Percentiles rank a stretch among this genome's conserved stretches.
Evolutionary conservation across 37 sponge, comb jelly and placozoan species (phyloP).

Genomic region (Lycopodina hypogea): DNA sequence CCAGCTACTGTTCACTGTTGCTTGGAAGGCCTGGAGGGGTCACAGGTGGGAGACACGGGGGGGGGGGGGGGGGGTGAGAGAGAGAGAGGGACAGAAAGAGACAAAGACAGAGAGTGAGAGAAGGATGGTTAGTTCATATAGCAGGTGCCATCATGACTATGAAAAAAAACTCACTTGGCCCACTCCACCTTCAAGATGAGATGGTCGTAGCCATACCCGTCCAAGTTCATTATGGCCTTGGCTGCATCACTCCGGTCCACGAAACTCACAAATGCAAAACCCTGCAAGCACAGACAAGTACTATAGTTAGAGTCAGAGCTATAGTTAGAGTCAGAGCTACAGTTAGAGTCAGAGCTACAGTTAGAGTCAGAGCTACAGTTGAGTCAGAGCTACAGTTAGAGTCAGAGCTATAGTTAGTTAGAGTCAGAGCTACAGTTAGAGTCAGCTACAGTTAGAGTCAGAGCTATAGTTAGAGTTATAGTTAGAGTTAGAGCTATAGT

Average conservation of each 20-base stretch:
- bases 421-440: not conserved
- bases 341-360: too few species aligned
- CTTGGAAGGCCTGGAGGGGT: constrained; percentile 16
- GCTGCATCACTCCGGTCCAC: constrained; percentile 62
- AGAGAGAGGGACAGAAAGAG: not conserved
- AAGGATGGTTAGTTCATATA: not conserved
- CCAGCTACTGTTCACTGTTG: constrained; percentile 17
- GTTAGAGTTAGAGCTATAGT: too few species aligned
- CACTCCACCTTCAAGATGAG: constrained; percentile 95
- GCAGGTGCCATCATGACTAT: not conserved
- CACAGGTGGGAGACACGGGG: too few species aligned
- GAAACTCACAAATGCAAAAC: constrained; percentile 92
- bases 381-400: not conserved
- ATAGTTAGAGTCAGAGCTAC: too few species aligned
- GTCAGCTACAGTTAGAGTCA: not conserved
- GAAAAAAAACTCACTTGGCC: constrained; percentile 80
- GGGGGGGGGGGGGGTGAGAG: too few species aligned
- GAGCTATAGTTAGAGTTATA: too few species aligned
- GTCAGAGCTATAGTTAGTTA: not conserved
- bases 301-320: too few species aligned
- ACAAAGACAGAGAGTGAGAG: not conserved
- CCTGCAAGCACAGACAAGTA: constrained; percentile 42
- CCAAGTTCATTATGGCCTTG: constrained; percentile 67
- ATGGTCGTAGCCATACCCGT: constrained; percentile 92
- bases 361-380: not conserved